phyloP scores from a whole-genome alignment of 2,888 invertebrate genomes.

The Caradrina kadenii region DNA sequence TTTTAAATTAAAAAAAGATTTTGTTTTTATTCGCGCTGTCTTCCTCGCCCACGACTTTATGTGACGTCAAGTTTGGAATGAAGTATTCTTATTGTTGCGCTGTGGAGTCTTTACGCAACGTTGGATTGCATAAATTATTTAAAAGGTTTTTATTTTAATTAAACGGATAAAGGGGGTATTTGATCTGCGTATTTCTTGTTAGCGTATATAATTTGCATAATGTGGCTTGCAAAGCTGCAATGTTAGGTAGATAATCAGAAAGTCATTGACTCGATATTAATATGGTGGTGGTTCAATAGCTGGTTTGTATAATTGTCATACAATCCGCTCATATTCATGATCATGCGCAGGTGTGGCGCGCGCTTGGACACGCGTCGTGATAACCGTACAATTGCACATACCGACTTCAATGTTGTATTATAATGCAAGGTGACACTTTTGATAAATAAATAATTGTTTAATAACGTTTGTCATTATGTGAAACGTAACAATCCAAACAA shows the following conservation, averaged over 20 bases:
- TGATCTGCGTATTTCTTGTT: constrained; percentile 53
- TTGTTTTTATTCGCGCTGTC: constrained; percentile 84
- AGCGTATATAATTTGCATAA: constrained; percentile 62
- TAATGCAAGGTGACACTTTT: constrained; percentile 28
- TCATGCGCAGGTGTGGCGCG: constrained; percentile 72
- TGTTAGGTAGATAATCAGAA: constrained; percentile 57
- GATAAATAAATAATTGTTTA: constrained; percentile 21
- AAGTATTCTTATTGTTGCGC: constrained; percentile 86
- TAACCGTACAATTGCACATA: constrained; percentile 64
- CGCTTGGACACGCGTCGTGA: constrained; percentile 71
- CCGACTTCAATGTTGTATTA: constrained; percentile 13
- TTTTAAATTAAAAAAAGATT: constrained; percentile 86
- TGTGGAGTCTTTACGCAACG: constrained; percentile 82
- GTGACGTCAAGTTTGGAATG: constrained; percentile 89
- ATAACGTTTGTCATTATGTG: not conserved
- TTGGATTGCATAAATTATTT: constrained; percentile 87
- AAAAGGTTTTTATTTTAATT: constrained; percentile 83
- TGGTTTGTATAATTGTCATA: constrained; percentile 61
- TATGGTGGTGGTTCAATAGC: constrained; percentile 49
- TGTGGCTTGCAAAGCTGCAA: constrained; percentile 57
- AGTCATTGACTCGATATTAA: constrained; percentile 65
- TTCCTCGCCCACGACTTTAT: constrained; percentile 88
- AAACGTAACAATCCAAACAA: not conserved
- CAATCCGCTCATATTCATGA: constrained; percentile 65
- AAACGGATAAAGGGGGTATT: constrained; percentile 69